Base-by-base conservation (phyloP, 2,888 invertebrate genomes). In the Axea sp. region DNA sequence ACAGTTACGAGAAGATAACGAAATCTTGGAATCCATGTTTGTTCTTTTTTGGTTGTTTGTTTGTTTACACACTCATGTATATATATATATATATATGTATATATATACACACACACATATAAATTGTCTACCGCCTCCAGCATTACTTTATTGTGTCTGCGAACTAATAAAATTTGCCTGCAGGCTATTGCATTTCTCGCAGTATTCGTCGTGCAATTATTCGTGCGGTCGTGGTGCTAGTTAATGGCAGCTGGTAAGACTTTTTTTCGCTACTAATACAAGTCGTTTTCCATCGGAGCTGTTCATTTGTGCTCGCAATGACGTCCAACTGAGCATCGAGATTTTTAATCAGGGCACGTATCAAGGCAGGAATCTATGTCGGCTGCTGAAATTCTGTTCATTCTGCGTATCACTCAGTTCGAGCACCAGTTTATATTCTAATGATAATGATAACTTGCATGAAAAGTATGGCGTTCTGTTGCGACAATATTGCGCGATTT, bases 151-250 rank as follows among this genome's bases (percentile, higher is more conserved):
- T 62, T 71, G 53, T 71, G 64, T 49, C 53, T 43, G 72, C 53
- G 67, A 43, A 64, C 53, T 72, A 72, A 75, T 68, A 72, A 68
- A 75, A 75, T 75, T 72, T 64, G 72, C 72, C 75, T 64, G 64
- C 33, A 64, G 72, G 75, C 75, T 30, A 64, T 64, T 69, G 55
- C 65, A 69, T 57, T 69, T 68, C 69, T 60, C 71, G 57, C 62
- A 60, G 47, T 53, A 45, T 73, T 75, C 62, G 68, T 65, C 53
- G 71, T 53, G 62, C 76, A 76, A 76, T 76, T 73, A 73, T 55
- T 45, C 53, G 47, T 59, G 67, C 59, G 71, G 55, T 62, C 60
- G 28, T 51, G 51, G 57, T 43, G 41, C 68, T 26, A 57, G 65
- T 71, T 67, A 68, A 60, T 53, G 41, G 39, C 24, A 45, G 39